Conservation (phyloP, 2,113 vertebrate species). For the Dasypus novemcinctus region DNA sequence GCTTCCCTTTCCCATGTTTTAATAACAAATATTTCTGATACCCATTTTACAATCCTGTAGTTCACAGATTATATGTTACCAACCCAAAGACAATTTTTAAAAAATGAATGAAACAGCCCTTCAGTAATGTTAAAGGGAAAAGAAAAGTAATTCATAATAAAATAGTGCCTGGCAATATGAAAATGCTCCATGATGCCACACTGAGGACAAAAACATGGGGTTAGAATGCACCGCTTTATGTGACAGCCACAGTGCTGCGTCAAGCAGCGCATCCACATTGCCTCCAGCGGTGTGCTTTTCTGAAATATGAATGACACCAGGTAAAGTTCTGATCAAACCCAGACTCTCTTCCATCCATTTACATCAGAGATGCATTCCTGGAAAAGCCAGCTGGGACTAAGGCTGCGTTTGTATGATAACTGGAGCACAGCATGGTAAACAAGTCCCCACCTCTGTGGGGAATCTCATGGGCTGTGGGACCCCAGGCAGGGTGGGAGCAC, state of each 20-base stretch:
- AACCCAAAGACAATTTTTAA: not conserved
- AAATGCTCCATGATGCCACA: not conserved
- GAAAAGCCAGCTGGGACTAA: not conserved
- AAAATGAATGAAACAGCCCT: not conserved
- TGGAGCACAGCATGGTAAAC: fast-evolving
- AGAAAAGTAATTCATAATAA: not conserved
- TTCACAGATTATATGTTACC: not conserved
- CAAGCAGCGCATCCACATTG: not conserved
- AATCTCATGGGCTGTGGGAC: fast-evolving
- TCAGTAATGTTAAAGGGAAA: not conserved
- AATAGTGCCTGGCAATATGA: not conserved
- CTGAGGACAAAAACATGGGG: fast-evolving
- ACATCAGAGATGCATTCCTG: fast-evolving
- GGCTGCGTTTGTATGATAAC: not conserved
- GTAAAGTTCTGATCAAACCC: not conserved
- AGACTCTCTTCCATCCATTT: not conserved
- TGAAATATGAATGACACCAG: too few species aligned
- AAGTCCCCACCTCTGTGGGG: fast-evolving
- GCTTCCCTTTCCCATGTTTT: too few species aligned
- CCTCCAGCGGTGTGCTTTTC: not conserved
- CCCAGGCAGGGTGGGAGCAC: fast-evolving
- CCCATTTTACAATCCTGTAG: not conserved
- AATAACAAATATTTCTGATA: not conserved
- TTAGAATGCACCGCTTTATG: fast-evolving
- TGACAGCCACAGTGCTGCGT: fast-evolving